A percentile compares a stretch with the other conserved stretches of the same genome.
These are phyloP conservation scores for Xestia xanthographa DNA, from an alignment of 2,888 invertebrate species.

Conservation along the genomic window DNA sequence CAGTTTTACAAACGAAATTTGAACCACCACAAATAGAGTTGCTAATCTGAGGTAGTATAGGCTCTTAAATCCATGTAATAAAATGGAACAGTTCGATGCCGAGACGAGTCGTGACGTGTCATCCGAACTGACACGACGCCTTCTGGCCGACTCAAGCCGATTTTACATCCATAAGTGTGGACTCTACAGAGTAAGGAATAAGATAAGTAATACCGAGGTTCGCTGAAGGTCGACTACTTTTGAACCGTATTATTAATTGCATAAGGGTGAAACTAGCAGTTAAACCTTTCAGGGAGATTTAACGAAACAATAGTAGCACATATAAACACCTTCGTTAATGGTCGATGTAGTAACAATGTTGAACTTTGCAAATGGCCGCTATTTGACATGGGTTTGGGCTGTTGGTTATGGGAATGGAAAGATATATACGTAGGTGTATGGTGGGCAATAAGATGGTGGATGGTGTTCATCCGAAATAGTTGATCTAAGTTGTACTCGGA, in stretches of 20 bases:
- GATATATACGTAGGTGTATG: background rate
- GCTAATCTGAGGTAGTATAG: too few relatives aligned
- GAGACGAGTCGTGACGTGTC: too few relatives aligned
- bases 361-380: constrained; percentile 38
- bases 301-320: constrained; percentile 34
- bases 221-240: too few relatives aligned
- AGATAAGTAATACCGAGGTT: background rate
- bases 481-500: background rate
- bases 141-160: background rate
- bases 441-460: too few relatives aligned
- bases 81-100: background rate
- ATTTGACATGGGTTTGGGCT: constrained; percentile 46
- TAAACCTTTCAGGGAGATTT: constrained; percentile 21
- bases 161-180: background rate
- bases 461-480: background rate
- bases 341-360: constrained; percentile 37
- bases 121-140: background rate
- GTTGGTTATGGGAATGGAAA: constrained; percentile 24
- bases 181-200: background rate
- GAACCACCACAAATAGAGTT: too few relatives aligned
- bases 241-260: too few relatives aligned
- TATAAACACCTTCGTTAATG: constrained; percentile 41
- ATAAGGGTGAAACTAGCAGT: too few relatives aligned
- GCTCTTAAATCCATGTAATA: background rate
- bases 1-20: too few relatives aligned